A percentile compares a stretch with the other conserved stretches of the same genome.
Conservation (phyloP, 2,888 invertebrate genomes). For the Archips xylosteana region DNA sequence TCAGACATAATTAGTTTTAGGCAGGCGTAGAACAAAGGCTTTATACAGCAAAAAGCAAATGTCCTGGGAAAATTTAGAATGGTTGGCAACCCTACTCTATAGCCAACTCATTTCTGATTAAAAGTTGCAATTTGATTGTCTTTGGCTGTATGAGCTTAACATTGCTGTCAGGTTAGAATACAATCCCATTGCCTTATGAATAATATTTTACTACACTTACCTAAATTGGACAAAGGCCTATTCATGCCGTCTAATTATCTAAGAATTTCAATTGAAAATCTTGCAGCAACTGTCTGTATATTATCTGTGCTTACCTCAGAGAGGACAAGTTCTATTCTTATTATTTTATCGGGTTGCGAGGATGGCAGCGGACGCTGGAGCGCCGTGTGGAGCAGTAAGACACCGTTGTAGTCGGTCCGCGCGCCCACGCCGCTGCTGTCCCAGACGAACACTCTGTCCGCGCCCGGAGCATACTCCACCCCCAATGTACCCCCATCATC, state of each 20-base stretch:
- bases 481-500: constrained; percentile 88
- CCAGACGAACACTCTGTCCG: constrained; percentile 94
- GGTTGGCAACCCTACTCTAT: too few species aligned
- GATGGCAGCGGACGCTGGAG: constrained; percentile 93
- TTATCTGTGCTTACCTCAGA: constrained; percentile 88
- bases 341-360: constrained; percentile 89
- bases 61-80: too few species aligned
- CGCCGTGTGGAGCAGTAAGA: constrained; percentile 94
- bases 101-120: not conserved
- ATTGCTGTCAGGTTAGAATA: not conserved
- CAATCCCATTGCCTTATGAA: not conserved
- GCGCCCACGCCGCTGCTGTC: constrained; percentile 93
- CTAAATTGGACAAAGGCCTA: not conserved
- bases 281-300: not conserved
- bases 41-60: too few species aligned
- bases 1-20: too few species aligned
- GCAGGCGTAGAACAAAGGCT: too few species aligned
- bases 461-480: constrained; percentile 90
- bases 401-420: constrained; percentile 96
- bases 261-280: too few species aligned
- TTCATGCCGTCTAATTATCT: not conserved
- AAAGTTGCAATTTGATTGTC: not conserved
- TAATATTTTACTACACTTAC: not conserved
- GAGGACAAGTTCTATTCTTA: constrained; percentile 93
- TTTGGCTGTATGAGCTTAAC: too few species aligned